Evolutionary conservation across 2,888 invertebrate genomes (phyloP), one percentile per base, ranked within the genome.

Genomic region (Orthosia cruda): DNA sequence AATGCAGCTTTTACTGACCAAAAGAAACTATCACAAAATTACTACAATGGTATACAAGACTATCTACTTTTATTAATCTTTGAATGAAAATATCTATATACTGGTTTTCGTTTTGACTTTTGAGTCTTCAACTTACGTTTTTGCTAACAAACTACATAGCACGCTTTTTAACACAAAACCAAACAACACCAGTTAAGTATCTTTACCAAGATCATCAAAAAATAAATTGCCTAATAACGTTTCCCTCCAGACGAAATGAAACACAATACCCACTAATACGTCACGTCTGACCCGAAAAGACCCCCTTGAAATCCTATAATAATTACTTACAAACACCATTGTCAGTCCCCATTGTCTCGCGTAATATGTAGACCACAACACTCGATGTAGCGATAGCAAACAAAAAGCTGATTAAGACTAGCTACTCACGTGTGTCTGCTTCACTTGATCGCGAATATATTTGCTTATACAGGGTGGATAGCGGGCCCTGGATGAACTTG

Each of bases 331-430:
- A 58, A 80, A 65, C 74, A 68, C 66, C 69, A 83, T 83, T 71
- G 84, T 71, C 5, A 45, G 65, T 47, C 55, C 71, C 82, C 71
- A 79, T 74, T 75, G 81, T 83, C 71, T 83, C 61, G 70, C 47
- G 58, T 62, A 76, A 79, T 79, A 89, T 89, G 61, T 89, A 89
- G 91, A 91, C 89, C 91, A 86, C 83, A 85, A 86, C 90, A 87
- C 78, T 71, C 72, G 89, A 89, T 88, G 81, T 71, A 75, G 75
- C 80, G 81, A 63, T 67, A 70, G 13, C 65, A 74, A 81, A 89
- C 88, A 91, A 90, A 91, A 90, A 91, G 86, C 59, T 85, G 90
- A 91, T 90, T 90, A 89, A 84, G 80, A 32, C 81, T 64, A 66
- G 71, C 81, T 81, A 81, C 74, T 86, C 86, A 80, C 81, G 84